A percentile compares a stretch with the other conserved stretches of the same genome.
phyloP scores from a whole-genome alignment of 2,888 invertebrate genomes.

The Heliothis peltigera region DNA sequence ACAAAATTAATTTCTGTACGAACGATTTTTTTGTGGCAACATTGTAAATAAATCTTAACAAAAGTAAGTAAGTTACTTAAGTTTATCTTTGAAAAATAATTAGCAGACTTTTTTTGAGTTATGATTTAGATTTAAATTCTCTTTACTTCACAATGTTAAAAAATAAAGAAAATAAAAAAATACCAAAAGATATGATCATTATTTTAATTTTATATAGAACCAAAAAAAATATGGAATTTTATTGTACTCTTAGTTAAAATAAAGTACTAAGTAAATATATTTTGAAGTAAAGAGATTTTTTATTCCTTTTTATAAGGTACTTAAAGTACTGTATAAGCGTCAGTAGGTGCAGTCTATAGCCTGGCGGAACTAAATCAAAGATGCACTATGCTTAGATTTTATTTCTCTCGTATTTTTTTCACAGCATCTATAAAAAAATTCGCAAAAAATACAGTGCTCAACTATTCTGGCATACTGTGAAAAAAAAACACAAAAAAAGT shows the following conservation, averaged over 20 bases:
- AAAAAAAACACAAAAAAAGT: conserved; percentile 39
- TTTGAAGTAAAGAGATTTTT: conserved; percentile 43
- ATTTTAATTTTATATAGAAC: no score
- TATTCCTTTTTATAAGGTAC: conserved; percentile 7
- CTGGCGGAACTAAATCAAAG: conserved; percentile 45
- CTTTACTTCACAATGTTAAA: conserved; percentile 42
- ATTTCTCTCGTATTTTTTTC: conserved; percentile 13
- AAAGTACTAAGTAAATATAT: conserved; percentile 14
- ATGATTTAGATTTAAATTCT: conserved; percentile 34
- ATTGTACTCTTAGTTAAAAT: conserved; percentile 29
- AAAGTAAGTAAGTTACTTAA: conserved; percentile 3
- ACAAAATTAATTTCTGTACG: conserved; percentile 5
- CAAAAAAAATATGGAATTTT: background rate
- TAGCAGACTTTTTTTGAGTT: conserved; percentile 56
- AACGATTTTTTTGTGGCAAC: conserved; percentile 19
- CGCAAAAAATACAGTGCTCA: conserved; percentile 45
- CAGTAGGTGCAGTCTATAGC: conserved; percentile 33
- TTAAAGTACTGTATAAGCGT: conserved; percentile 25
- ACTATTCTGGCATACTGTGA: conserved; percentile 16
- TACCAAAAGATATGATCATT: no score
- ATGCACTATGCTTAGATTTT: conserved; percentile 4
- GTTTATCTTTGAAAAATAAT: conserved; percentile 22
- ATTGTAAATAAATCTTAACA: conserved; percentile 34
- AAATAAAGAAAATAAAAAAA: background rate
- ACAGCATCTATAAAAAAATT: conserved; percentile 34